Evolutionary conservation across 2,113 vertebrate genomes (phyloP).

Genomic region (Pelvicachromis taeniatus): DNA sequence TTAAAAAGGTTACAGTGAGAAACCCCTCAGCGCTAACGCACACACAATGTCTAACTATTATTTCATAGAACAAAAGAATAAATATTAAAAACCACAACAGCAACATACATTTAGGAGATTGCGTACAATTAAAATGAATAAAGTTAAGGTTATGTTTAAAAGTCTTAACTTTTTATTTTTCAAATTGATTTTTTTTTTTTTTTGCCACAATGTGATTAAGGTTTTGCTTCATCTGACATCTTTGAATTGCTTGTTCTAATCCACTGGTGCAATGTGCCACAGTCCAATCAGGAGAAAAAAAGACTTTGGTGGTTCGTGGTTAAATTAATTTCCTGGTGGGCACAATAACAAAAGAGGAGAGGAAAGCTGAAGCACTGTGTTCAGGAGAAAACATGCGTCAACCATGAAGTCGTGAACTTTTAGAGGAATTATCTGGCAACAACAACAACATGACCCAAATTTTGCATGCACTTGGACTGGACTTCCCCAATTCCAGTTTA

Average conservation of each 20-base stretch:
- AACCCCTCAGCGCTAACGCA: rapidly evolving
- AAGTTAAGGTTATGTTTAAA: neutral
- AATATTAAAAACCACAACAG: neutral
- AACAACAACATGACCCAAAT: neutral
- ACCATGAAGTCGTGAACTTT: neutral
- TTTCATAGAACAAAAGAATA: neutral
- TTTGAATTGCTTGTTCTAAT: neutral
- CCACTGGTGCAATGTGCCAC: neutral
- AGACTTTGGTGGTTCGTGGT: neutral
- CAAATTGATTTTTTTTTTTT: neutral
- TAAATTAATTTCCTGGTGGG: neutral
- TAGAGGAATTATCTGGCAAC: neutral
- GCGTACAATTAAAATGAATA: rapidly evolving
- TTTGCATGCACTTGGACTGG: neutral
- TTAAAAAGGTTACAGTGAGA: neutral
- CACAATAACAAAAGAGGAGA: neutral
- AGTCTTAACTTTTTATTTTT: neutral
- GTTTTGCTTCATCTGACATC: neutral
- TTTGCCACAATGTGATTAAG: rapidly evolving
- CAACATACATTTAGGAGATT: neutral
- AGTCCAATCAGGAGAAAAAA: neutral
- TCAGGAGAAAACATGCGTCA: no score
- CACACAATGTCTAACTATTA: neutral
- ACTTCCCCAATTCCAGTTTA: neutral
- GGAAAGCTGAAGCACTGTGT: neutral